phyloP scores from a whole-genome alignment of 2,113 vertebrate genomes.

The Neoarius graeffei region DNA sequence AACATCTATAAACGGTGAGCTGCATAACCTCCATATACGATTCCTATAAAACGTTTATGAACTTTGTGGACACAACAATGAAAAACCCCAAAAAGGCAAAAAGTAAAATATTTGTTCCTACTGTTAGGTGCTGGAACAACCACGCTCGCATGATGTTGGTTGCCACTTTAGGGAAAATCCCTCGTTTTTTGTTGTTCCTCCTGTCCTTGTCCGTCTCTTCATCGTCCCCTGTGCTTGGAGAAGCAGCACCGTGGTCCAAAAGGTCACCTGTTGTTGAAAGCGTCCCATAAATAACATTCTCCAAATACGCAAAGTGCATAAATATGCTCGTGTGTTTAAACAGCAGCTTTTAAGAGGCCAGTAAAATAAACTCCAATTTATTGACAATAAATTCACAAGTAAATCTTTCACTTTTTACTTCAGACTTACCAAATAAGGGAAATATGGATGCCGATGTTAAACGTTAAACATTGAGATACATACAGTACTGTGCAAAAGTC shows the following conservation, averaged over 20 bases:
- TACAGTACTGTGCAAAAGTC: too few species aligned
- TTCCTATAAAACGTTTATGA: background rate
- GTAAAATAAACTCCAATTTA: background rate
- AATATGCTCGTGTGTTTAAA: background rate
- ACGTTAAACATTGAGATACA: too few species aligned
- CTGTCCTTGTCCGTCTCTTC: slow-evolving; percentile 92
- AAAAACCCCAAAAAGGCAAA: background rate
- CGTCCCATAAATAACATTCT: background rate
- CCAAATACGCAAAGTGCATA: background rate
- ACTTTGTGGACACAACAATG: background rate
- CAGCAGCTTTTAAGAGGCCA: background rate
- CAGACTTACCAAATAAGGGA: background rate
- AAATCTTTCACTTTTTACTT: background rate
- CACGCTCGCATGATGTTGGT: slow-evolving; percentile 98
- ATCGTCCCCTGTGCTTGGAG: slow-evolving; percentile 92
- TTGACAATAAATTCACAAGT: background rate
- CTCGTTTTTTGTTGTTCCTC: slow-evolving; percentile 95
- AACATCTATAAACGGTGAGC: slow-evolving; percentile 7
- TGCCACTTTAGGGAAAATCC: slow-evolving; percentile 98
- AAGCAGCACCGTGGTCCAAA: slow-evolving; percentile 90
- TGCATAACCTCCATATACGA: background rate
- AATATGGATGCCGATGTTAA: background rate
- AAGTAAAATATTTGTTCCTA: slow-evolving; percentile 66
- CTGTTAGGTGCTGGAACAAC: slow-evolving; percentile 98
- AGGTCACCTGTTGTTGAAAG: slow-evolving; percentile 79